phyloP scores from a whole-genome alignment of 2,113 vertebrate genomes.

The Aldabrachelys gigantea region DNA sequence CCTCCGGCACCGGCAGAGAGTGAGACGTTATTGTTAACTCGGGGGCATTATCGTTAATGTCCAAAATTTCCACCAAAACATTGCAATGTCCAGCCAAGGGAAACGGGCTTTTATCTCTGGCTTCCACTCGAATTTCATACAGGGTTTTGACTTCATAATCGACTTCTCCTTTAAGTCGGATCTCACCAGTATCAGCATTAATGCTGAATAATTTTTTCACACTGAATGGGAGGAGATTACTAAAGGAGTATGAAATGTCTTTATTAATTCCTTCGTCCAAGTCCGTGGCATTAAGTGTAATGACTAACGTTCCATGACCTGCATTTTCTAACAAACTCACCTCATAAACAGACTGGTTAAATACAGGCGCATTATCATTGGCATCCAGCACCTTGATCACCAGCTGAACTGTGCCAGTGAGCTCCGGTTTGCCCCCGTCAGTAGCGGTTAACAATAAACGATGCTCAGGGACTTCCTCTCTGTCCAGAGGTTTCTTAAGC shows the following conservation, averaged over 20 bases:
- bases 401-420: constrained; percentile 62
- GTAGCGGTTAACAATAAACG: constrained; percentile 67
- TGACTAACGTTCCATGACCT: constrained; percentile 70
- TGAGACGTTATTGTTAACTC: constrained; percentile 54
- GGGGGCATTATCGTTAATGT: constrained; percentile 85
- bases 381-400: constrained; percentile 60
- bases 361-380: constrained; percentile 76
- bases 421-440: constrained; percentile 74
- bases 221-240: no score
- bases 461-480: not conserved
- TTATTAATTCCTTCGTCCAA: constrained; percentile 76
- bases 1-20: no score
- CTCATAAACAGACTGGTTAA: constrained; percentile 77
- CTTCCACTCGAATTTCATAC: constrained; percentile 81
- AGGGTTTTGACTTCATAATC: constrained; percentile 58
- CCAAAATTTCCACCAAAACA: constrained; percentile 79
- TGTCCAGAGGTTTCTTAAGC: constrained; percentile 72
- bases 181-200: constrained; percentile 59
- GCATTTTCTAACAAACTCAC: constrained; percentile 77
- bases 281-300: constrained; percentile 79
- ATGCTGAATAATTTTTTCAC: constrained; percentile 15
- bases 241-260: constrained; percentile 67
- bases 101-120: constrained; percentile 75
- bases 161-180: constrained; percentile 61
- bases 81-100: constrained; percentile 81